Percentiles rank a stretch among this genome's conserved stretches.
These are phyloP conservation scores for Rotaria sp. DNA, from an alignment of 2,888 invertebrate genomes.

Conservation along the genomic window DNA sequence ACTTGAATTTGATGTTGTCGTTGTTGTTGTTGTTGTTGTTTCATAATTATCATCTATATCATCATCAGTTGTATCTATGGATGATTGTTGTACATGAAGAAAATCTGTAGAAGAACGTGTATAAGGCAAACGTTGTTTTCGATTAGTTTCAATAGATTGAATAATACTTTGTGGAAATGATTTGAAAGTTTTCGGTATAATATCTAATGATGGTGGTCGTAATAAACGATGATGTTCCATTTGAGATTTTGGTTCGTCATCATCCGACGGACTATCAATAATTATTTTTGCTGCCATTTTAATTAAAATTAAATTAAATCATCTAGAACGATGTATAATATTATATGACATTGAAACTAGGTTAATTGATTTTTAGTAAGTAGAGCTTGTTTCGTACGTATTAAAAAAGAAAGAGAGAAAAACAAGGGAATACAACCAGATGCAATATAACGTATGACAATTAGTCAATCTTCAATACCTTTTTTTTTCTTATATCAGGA, in stretches of 20 bases:
- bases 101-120: not conserved
- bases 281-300: not conserved
- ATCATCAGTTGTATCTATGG: not conserved
- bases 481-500: not conserved
- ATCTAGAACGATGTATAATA: not conserved
- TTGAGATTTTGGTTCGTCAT: not conserved
- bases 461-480: not conserved
- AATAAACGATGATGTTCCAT: not conserved
- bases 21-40: not conserved
- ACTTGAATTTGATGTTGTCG: not conserved
- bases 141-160: not conserved
- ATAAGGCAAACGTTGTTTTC: not conserved
- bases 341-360: not conserved
- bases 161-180: not conserved
- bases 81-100: not conserved
- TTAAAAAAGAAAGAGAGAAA: not conserved
- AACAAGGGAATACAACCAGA: not conserved
- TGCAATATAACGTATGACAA: not conserved
- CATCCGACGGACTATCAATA: not conserved
- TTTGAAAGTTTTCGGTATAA: not conserved
- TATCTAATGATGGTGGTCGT: not conserved
- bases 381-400: not conserved
- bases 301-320: not conserved
- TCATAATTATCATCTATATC: not conserved
- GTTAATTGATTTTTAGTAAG: not conserved